These are phyloP conservation scores for Gastracanthus pulcherrimus DNA, from an alignment of 2,888 invertebrate genomes.

Conservation along the genomic window DNA sequence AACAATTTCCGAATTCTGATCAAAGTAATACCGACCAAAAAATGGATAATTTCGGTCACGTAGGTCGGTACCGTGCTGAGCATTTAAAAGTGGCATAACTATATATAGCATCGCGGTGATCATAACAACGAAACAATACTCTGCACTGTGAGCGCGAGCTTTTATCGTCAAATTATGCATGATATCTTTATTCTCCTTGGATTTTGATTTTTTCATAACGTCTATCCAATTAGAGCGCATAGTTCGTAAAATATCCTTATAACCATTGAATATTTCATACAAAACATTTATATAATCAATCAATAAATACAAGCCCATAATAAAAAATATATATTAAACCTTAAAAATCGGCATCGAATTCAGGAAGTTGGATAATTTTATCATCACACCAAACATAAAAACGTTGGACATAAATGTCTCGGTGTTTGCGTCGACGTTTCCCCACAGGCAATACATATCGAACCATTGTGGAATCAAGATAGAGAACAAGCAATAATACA, in stretches of 20 bases:
- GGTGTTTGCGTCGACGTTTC: conserved; percentile 18
- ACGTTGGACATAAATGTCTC: conserved; percentile 1
- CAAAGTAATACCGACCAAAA: conserved; percentile 48
- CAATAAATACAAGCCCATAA: not conserved
- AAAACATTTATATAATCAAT: too few species aligned
- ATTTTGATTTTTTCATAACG: not conserved
- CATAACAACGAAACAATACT: conserved; percentile 27
- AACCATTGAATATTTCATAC: too few species aligned
- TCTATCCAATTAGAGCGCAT: conserved; percentile 47
- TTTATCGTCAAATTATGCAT: not conserved
- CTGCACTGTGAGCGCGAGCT: not conserved
- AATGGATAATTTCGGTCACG: conserved; percentile 47
- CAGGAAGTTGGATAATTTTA: not conserved
- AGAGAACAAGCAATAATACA: not conserved
- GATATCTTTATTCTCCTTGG: conserved; percentile 7
- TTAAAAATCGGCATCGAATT: not conserved
- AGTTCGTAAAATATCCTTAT: not conserved
- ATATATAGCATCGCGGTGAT: conserved; percentile 31
- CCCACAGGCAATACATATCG: conserved; percentile 29
- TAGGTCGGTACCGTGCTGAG: not conserved
- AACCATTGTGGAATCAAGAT: conserved; percentile 2
- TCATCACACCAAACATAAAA: not conserved
- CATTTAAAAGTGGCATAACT: conserved; percentile 10
- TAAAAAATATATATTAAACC: not conserved
- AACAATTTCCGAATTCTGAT: conserved; percentile 36